Evolutionary conservation across 2,113 vertebrate species (phyloP).

Genomic region (Oophaga pumilio): DNA sequence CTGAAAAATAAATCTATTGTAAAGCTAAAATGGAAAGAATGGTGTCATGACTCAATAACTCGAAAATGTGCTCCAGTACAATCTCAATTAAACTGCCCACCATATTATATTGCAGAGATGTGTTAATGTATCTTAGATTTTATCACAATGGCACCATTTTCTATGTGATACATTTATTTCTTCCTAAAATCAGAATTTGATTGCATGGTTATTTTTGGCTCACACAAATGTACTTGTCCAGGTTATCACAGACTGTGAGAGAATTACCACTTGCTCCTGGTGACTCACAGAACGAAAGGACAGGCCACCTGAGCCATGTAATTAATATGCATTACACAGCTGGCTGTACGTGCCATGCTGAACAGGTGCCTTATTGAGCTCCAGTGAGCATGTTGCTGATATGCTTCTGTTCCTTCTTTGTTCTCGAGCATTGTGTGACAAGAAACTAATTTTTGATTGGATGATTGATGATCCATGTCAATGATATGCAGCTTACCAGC

Average conservation of each 20-base stretch:
- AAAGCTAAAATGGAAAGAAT: not conserved
- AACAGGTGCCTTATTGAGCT: constrained; percentile 43
- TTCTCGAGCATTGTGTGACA: not conserved
- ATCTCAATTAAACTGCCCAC: not conserved
- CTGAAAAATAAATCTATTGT: not conserved
- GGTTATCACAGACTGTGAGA: constrained; percentile 27
- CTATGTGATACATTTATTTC: constrained; percentile 1
- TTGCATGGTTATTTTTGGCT: constrained; percentile 40
- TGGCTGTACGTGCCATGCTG: constrained; percentile 25
- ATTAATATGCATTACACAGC: constrained; percentile 52
- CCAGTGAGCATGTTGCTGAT: constrained; percentile 30
- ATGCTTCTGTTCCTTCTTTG: constrained; percentile 12
- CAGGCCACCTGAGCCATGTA: constrained; percentile 51
- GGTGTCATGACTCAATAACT: not conserved
- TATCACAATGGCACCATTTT: not conserved
- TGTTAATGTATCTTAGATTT: not conserved
- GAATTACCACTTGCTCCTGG: constrained; percentile 32
- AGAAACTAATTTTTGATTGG: constrained; percentile 30
- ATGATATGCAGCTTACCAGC: not conserved
- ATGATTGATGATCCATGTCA: constrained; percentile 36
- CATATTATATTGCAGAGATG: not conserved
- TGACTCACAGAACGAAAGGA: constrained; percentile 46
- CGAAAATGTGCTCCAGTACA: not conserved
- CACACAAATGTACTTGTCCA: constrained; percentile 31
- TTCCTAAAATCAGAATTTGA: not conserved